Evolutionary conservation across 2,888 invertebrate species (phyloP).

Genomic region (Eupsilia transversa): DNA sequence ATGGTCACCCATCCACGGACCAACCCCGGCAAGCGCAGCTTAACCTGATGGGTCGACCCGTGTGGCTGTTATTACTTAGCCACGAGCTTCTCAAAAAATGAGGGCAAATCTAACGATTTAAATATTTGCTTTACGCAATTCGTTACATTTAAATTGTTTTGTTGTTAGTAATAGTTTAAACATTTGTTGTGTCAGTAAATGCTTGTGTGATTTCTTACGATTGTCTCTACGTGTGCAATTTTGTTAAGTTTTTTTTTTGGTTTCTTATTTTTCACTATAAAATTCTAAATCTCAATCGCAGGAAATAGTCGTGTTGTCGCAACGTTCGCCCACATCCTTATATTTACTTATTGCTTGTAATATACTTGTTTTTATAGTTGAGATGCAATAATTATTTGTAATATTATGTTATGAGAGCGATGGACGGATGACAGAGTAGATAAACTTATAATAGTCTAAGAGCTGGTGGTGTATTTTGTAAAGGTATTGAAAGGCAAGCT

Average conservation of each 20-base stretch:
- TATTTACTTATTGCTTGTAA: constrained; percentile 55
- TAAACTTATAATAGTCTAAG: not conserved
- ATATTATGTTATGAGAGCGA: constrained; percentile 51
- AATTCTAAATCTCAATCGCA: constrained; percentile 15
- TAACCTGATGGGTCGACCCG: too few species aligned
- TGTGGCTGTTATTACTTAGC: too few species aligned
- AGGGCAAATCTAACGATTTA: not conserved
- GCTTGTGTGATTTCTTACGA: constrained; percentile 23
- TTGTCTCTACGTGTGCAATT: constrained; percentile 42
- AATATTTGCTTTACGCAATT: not conserved
- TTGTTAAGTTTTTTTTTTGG: constrained; percentile 31
- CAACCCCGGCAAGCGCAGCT: too few species aligned
- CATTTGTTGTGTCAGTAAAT: constrained; percentile 6
- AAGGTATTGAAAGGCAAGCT: not conserved
- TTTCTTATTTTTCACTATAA: not conserved
- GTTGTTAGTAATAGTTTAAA: constrained; percentile 26
- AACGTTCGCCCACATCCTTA: constrained; percentile 1
- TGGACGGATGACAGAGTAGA: constrained; percentile 6
- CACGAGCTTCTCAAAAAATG: too few species aligned
- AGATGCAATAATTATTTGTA: constrained; percentile 63
- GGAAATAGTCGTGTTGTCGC: constrained; percentile 2
- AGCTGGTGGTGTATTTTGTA: not conserved
- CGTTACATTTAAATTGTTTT: constrained; percentile 23
- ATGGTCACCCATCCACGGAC: too few species aligned
- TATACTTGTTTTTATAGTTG: constrained; percentile 60